phyloP scores from a whole-genome alignment of 2,113 vertebrate genomes.

The Rhizomys pruinosus region DNA sequence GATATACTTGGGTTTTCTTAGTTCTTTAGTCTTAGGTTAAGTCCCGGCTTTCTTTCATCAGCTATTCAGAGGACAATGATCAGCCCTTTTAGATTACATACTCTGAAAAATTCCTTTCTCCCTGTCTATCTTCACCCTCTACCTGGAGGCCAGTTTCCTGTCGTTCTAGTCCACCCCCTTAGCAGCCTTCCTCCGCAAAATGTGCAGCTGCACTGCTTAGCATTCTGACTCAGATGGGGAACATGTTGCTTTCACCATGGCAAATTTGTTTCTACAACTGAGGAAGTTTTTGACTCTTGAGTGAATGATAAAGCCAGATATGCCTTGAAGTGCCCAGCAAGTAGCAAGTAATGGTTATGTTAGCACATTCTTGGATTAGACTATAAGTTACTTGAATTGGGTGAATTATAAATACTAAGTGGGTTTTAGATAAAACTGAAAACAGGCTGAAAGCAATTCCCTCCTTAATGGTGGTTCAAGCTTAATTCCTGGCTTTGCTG shows the following conservation, averaged over 20 bases:
- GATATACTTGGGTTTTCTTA: conserved; percentile 32
- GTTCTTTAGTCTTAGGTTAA: conserved; percentile 32
- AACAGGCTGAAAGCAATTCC: conserved; percentile 29
- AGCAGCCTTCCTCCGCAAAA: conserved; percentile 36
- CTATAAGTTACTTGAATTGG: conserved; percentile 38
- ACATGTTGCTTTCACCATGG: not conserved
- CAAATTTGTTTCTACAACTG: conserved; percentile 39
- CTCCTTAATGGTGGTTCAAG: conserved; percentile 34
- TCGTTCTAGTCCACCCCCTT: conserved; percentile 2
- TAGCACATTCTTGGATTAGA: not conserved
- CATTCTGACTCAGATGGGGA: conserved; percentile 14
- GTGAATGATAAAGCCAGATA: not conserved
- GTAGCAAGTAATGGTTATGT: conserved; percentile 34
- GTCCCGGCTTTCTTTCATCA: not conserved
- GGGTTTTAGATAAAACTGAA: conserved; percentile 52
- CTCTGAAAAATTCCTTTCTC: conserved; percentile 47
- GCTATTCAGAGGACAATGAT: not conserved
- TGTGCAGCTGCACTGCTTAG: conserved; percentile 28
- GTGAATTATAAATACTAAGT: conserved; percentile 59
- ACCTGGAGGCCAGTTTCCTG: not conserved
- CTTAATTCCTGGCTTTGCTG: conserved; percentile 40
- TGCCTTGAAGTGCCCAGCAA: conserved; percentile 9
- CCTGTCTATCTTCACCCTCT: not conserved
- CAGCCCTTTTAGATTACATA: not conserved
- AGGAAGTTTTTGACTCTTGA: conserved; percentile 1